Conservation (phyloP, 2,113 vertebrate species). For the Tachycineta bicolor region DNA sequence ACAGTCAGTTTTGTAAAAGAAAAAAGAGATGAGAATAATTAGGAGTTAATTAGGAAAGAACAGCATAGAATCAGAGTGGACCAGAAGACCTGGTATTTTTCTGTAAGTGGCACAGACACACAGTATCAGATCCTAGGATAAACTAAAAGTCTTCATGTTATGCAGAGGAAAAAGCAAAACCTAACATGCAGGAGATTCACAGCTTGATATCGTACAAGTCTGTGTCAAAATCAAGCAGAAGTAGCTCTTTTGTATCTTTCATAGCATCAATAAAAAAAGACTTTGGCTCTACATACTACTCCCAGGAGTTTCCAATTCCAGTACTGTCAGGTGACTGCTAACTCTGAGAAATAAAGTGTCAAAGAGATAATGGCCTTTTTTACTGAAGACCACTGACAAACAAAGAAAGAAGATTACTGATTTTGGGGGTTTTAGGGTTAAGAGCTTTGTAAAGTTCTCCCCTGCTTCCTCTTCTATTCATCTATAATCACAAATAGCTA, state of each 20-base stretch:
- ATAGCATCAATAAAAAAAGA: neutral
- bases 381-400: neutral
- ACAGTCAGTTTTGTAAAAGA: slow-evolving; percentile 75
- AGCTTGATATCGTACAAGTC: neutral
- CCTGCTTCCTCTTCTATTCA: neutral
- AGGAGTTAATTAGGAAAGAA: slow-evolving; percentile 28
- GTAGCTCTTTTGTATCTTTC: neutral
- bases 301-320: neutral
- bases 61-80: neutral
- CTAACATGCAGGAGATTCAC: neutral
- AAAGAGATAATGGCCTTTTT: neutral
- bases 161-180: neutral
- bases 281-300: neutral
- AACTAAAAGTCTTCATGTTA: neutral
- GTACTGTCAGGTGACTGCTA: neutral
- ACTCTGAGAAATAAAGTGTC: neutral
- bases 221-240: neutral
- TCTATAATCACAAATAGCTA: neutral
- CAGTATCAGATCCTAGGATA: neutral
- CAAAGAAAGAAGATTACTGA: neutral
- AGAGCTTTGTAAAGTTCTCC: neutral
- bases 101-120: neutral
- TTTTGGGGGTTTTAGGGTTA: neutral
- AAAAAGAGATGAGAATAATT: slow-evolving; percentile 67
- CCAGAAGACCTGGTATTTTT: neutral